Conservation (phyloP, 1,140 invertebrate genomes). For the Trichogramma pretiosum region DNA sequence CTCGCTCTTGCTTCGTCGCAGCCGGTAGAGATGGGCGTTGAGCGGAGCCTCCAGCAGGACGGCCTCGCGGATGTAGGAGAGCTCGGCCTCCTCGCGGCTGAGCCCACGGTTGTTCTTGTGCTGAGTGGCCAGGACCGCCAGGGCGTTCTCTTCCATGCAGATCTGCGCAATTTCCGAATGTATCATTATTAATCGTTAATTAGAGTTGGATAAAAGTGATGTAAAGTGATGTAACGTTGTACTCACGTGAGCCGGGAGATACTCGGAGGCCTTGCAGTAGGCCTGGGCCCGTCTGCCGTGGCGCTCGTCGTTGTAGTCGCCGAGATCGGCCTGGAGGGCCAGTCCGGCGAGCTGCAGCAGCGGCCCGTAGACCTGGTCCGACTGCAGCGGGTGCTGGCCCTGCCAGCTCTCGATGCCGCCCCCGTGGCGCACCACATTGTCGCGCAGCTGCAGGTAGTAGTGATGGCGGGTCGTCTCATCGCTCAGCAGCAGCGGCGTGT, state of each 20-base stretch:
- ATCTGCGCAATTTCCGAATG: too few relatives aligned
- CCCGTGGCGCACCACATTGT: slow-evolving; percentile 71
- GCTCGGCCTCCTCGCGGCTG: slow-evolving; percentile 66
- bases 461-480: slow-evolving; percentile 84
- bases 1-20: slow-evolving; percentile 76
- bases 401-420: slow-evolving; percentile 48
- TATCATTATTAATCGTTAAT: too few relatives aligned
- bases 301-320: slow-evolving; percentile 56
- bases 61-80: slow-evolving; percentile 81
- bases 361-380: slow-evolving; percentile 39
- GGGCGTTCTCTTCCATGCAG: slow-evolving; percentile 49
- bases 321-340: slow-evolving; percentile 84
- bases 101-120: slow-evolving; percentile 70
- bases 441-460: slow-evolving; percentile 87
- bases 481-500: slow-evolving; percentile 68
- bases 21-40: slow-evolving; percentile 84
- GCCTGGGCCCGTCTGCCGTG: slow-evolving; percentile 51
- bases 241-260: slow-evolving; percentile 54
- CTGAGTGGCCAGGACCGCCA: slow-evolving; percentile 50
- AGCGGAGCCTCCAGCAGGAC: slow-evolving; percentile 76
- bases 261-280: slow-evolving; percentile 77
- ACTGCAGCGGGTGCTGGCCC: slow-evolving; percentile 54
- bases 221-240: too few relatives aligned
- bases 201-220: too few relatives aligned
- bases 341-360: slow-evolving; percentile 74